Evolutionary conservation across 2,888 invertebrate species (phyloP).

Genomic region (Caradrina clavipalpis): DNA sequence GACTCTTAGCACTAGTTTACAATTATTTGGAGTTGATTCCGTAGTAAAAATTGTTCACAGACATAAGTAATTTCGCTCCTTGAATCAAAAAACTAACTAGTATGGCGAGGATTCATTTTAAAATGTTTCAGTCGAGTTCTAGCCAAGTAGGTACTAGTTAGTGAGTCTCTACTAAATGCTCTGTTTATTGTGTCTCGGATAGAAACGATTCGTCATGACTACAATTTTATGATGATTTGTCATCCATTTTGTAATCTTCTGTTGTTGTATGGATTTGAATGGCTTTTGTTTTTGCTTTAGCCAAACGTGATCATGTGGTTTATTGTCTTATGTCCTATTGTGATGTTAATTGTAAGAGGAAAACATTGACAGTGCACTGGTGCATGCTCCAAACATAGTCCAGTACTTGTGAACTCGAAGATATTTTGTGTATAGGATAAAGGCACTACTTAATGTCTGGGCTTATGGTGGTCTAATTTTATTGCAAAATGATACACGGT

Average conservation of each 20-base stretch:
- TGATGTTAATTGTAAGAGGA: not conserved
- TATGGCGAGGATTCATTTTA: slow-evolving; percentile 18
- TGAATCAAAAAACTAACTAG: no score
- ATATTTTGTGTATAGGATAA: no score
- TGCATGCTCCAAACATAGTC: no score
- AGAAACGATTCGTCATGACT: slow-evolving; percentile 9
- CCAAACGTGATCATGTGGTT: slow-evolving; percentile 7
- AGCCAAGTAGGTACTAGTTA: not conserved
- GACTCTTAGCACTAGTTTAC: no score
- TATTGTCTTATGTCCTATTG: slow-evolving; percentile 11
- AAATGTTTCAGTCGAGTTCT: slow-evolving; percentile 11
- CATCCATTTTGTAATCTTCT: slow-evolving; percentile 6
- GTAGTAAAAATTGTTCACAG: no score
- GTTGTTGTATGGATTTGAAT: not conserved
- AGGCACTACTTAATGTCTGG: no score
- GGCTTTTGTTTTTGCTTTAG: slow-evolving; percentile 5
- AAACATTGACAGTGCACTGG: not conserved
- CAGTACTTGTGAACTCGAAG: no score
- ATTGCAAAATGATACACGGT: no score
- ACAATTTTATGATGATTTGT: slow-evolving; percentile 10
- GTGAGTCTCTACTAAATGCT: not conserved
- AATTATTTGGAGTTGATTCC: no score
- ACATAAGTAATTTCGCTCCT: no score
- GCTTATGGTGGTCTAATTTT: no score
- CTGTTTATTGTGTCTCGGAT: not conserved